A percentile compares a stretch with the other conserved stretches of the same genome.
Evolutionary conservation across 2,888 invertebrate species (phyloP).

Genomic region (Sylvicola fuscatus): DNA sequence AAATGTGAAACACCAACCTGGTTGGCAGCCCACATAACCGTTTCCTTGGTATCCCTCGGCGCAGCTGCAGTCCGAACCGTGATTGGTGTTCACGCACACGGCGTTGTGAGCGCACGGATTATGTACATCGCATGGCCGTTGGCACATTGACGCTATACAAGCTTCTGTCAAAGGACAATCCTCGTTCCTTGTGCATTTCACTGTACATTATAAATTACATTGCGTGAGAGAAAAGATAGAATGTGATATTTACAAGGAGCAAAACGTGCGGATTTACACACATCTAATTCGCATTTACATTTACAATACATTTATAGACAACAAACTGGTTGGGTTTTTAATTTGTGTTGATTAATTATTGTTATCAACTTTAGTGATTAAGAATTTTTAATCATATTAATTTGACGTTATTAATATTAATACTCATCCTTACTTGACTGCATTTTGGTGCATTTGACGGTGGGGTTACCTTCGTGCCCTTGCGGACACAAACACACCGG

Average conservation of each 20-base stretch:
- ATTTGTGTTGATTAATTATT: not conserved
- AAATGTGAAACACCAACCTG: slow-evolving; percentile 33
- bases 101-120: slow-evolving; percentile 71
- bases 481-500: slow-evolving; percentile 64
- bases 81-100: slow-evolving; percentile 71
- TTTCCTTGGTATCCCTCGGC: slow-evolving; percentile 73
- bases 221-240: too few relatives aligned
- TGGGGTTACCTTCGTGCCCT: slow-evolving; percentile 64
- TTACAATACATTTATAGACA: too few relatives aligned
- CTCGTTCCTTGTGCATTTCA: slow-evolving; percentile 67
- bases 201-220: slow-evolving; percentile 24
- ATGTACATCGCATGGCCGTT: slow-evolving; percentile 67
- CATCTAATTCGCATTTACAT: too few relatives aligned
- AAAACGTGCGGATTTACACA: too few relatives aligned
- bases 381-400: slow-evolving; percentile 1
- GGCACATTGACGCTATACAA: slow-evolving; percentile 68
- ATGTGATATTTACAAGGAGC: too few relatives aligned
- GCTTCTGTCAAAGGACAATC: slow-evolving; percentile 73
- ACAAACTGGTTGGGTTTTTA: too few relatives aligned
- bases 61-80: slow-evolving; percentile 71
- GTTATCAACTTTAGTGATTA: not conserved
- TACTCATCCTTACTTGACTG: slow-evolving; percentile 46
- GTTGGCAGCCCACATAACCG: slow-evolving; percentile 59
- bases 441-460: slow-evolving; percentile 53
- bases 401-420: slow-evolving; percentile 7